A percentile compares a stretch with the other conserved stretches of the same genome.
Conservation (phyloP, 2,888 invertebrate species). For the Lithophane socia region DNA sequence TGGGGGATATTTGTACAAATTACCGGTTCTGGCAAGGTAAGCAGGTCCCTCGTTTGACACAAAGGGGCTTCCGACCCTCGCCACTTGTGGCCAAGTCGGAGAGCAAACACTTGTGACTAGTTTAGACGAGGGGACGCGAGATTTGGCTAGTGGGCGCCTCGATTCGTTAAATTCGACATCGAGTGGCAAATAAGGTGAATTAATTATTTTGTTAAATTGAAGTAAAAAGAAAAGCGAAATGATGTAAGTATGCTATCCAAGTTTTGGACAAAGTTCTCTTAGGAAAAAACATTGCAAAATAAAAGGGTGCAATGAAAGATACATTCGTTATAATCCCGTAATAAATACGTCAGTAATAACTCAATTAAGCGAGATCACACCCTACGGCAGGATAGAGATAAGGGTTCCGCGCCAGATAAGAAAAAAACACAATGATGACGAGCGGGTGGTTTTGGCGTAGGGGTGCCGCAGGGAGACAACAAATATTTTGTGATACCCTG, state of each 20-base stretch:
- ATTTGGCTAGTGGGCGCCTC: conserved; percentile 72
- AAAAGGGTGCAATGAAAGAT: conserved; percentile 54
- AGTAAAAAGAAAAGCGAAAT: too few species aligned
- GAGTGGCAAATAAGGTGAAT: conserved; percentile 43
- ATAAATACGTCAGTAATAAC: conserved; percentile 86
- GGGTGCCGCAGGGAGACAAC: conserved; percentile 67
- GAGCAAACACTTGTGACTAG: conserved; percentile 81
- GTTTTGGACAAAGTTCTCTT: background rate
- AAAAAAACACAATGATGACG: conserved; percentile 79
- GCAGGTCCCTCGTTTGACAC: conserved; percentile 75
- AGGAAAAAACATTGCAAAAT: conserved; percentile 27
- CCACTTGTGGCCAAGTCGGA: conserved; percentile 80
- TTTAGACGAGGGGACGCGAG: conserved; percentile 73
- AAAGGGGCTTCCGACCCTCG: conserved; percentile 81
- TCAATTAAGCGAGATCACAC: conserved; percentile 86
- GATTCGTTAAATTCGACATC: conserved; percentile 55
- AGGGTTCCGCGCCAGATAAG: conserved; percentile 76
- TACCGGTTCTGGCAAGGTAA: conserved; percentile 79
- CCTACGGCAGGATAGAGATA: conserved; percentile 76
- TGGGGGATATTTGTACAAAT: conserved; percentile 80
- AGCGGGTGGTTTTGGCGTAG: conserved; percentile 75
- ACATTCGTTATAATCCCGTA: conserved; percentile 76
- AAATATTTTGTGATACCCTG: conserved; percentile 80
- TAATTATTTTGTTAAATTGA: conserved; percentile 9
- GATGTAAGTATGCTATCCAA: too few species aligned